Evolutionary conservation across 2,797 vertebrate genomes (phyloP).

Genomic region (Oreortyx pictus): DNA sequence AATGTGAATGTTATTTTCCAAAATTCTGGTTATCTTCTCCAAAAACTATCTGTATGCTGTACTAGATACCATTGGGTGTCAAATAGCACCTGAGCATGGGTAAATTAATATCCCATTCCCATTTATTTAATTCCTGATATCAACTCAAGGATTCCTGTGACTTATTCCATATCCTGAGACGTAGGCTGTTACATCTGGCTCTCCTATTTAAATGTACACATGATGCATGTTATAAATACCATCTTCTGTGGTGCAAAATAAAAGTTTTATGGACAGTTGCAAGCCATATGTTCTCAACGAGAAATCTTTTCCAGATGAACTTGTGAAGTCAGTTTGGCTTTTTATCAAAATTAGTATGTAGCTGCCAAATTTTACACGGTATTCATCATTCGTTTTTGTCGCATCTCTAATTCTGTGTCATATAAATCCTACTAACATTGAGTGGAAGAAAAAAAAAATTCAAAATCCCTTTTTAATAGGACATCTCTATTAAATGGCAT

Average conservation of each 20-base stretch:
- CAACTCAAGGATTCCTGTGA: not conserved
- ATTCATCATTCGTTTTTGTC: not conserved
- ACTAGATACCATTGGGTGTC: not conserved
- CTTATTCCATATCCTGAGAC: not conserved
- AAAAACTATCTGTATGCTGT: not conserved
- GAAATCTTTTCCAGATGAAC: constrained; percentile 27
- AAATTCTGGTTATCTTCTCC: not conserved
- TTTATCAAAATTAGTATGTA: constrained; percentile 13
- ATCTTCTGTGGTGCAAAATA: constrained; percentile 11
- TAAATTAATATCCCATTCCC: not conserved
- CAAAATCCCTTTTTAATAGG: not conserved
- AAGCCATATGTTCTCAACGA: constrained; percentile 23
- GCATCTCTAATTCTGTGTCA: not conserved
- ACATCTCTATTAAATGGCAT: not conserved
- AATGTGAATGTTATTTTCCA: not conserved
- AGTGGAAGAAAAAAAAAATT: not conserved
- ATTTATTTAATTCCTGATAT: not conserved
- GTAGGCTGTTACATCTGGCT: not conserved
- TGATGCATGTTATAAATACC: not conserved
- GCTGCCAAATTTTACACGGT: constrained; percentile 3
- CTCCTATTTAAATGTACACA: not conserved
- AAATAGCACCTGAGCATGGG: not conserved
- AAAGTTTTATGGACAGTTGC: constrained; percentile 24
- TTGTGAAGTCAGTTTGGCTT: not conserved
- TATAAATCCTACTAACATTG: not conserved